Percentiles rank a stretch among this genome's conserved stretches.
These are phyloP conservation scores for Noturus placidus DNA, from an alignment of 2,113 vertebrate species.

Conservation along the genomic window DNA sequence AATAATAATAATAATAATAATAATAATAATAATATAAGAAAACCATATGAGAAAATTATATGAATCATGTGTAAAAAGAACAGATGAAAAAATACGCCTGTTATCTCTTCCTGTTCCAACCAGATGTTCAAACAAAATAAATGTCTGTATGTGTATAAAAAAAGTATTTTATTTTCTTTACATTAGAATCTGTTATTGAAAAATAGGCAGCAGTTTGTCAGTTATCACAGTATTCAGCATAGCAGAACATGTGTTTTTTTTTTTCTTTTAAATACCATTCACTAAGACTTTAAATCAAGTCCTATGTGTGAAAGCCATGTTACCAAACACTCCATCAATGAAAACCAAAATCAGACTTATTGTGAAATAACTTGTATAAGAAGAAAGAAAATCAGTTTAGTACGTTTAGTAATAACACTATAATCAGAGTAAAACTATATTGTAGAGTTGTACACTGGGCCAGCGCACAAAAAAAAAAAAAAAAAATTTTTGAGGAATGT, in stretches of 20 bases:
- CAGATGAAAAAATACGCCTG: background rate
- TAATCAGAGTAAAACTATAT: background rate
- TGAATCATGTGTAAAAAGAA: background rate
- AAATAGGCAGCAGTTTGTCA: background rate
- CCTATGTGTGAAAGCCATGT: conserved; percentile 22
- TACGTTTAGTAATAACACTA: background rate
- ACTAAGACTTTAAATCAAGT: conserved; percentile 35
- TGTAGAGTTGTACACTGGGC: background rate
- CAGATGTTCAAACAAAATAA: background rate
- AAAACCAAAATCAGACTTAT: background rate
- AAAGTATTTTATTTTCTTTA: background rate
- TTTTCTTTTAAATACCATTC: conserved; percentile 6
- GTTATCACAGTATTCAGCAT: background rate
- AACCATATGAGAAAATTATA: background rate
- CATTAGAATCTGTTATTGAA: background rate
- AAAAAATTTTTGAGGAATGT: background rate
- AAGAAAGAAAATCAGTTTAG: background rate
- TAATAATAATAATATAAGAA: background rate
- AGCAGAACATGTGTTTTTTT: background rate
- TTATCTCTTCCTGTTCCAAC: conserved; percentile 1
- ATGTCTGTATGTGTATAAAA: background rate
- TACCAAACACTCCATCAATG: background rate
- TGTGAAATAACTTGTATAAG: background rate
- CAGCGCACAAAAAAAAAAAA: background rate
- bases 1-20: too few relatives aligned